Percentiles rank a stretch among this genome's conserved stretches.
These are phyloP conservation scores for Orchestes rusci DNA, from an alignment of 2,888 invertebrate species.

Conservation along the genomic window DNA sequence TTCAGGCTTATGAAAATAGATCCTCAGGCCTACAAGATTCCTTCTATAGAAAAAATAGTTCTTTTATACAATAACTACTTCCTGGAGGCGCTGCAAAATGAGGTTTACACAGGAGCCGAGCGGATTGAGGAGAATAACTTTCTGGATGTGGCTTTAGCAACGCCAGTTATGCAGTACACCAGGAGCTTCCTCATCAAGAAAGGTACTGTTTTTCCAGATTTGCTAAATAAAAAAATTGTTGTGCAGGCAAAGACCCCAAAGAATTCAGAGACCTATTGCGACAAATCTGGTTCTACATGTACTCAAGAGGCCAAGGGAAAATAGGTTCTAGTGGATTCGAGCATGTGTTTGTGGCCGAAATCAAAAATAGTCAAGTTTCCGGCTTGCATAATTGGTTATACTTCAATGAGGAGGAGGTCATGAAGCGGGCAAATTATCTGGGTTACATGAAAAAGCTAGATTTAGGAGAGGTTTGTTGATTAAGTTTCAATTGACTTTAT, in stretches of 20 bases:
- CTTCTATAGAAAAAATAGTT: slow-evolving; percentile 67
- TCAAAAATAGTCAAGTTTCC: slow-evolving; percentile 67
- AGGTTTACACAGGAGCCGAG: slow-evolving; percentile 69
- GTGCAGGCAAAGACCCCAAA: slow-evolving; percentile 53
- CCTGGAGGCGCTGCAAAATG: slow-evolving; percentile 62
- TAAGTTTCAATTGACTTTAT: slow-evolving; percentile 1
- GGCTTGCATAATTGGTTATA: slow-evolving; percentile 92
- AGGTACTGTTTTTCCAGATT: no score
- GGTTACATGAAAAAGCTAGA: slow-evolving; percentile 69
- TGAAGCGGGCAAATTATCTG: slow-evolving; percentile 65
- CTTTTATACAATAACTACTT: slow-evolving; percentile 82
- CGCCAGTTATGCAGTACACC: slow-evolving; percentile 65
- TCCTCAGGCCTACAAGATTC: slow-evolving; percentile 55
- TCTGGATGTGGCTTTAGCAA: slow-evolving; percentile 68
- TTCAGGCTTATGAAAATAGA: slow-evolving; percentile 61
- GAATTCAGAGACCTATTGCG: slow-evolving; percentile 67
- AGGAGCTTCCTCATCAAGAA: slow-evolving; percentile 58
- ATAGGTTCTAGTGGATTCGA: slow-evolving; percentile 89
- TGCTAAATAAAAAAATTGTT: neutral
- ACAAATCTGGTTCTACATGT: slow-evolving; percentile 73
- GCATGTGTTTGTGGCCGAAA: slow-evolving; percentile 85
- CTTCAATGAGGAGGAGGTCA: slow-evolving; percentile 68
- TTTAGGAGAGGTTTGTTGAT: slow-evolving; percentile 57
- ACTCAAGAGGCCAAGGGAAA: slow-evolving; percentile 69
- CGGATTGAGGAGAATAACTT: slow-evolving; percentile 71